Evolutionary conservation across 2,797 vertebrate species (phyloP).

Genomic region (Pseudochromis fuscus): DNA sequence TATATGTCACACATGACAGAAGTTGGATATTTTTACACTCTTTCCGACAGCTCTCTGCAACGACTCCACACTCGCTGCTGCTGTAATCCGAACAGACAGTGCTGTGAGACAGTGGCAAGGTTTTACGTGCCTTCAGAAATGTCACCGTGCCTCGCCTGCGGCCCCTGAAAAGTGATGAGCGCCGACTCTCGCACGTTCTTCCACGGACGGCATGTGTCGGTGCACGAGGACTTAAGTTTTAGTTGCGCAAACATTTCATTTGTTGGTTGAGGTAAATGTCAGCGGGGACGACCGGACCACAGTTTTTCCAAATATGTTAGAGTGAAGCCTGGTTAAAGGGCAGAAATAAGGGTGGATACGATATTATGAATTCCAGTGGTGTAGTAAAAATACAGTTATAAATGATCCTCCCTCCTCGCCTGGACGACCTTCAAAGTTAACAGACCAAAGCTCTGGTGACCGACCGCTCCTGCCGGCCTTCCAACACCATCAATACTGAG

Average conservation of each 20-base stretch:
- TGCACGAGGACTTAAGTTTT: constrained; percentile 27
- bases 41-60: constrained; percentile 37
- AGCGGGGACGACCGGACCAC: not conserved
- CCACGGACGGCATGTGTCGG: not conserved
- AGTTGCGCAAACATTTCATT: constrained; percentile 44
- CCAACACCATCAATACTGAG: not conserved
- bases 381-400: not conserved
- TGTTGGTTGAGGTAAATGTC: constrained; percentile 50
- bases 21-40: constrained; percentile 52
- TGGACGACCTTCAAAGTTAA: constrained; percentile 46
- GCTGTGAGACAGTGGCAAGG: constrained; percentile 65
- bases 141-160: constrained; percentile 58
- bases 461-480: not conserved
- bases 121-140: constrained; percentile 76
- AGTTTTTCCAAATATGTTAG: constrained; percentile 7
- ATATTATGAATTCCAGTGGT: constrained; percentile 2
- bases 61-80: constrained; percentile 7
- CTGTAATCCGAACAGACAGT: constrained; percentile 74
- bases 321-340: constrained; percentile 28
- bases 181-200: constrained; percentile 20
- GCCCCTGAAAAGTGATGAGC: constrained; percentile 35
- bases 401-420: constrained; percentile 10
- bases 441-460: not conserved
- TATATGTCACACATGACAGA: constrained; percentile 38
- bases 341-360: constrained; percentile 21